Percentiles rank a stretch among this genome's conserved stretches.
Conservation (phyloP, 2,888 invertebrate genomes). For the Anagyrus pseudococci region DNA sequence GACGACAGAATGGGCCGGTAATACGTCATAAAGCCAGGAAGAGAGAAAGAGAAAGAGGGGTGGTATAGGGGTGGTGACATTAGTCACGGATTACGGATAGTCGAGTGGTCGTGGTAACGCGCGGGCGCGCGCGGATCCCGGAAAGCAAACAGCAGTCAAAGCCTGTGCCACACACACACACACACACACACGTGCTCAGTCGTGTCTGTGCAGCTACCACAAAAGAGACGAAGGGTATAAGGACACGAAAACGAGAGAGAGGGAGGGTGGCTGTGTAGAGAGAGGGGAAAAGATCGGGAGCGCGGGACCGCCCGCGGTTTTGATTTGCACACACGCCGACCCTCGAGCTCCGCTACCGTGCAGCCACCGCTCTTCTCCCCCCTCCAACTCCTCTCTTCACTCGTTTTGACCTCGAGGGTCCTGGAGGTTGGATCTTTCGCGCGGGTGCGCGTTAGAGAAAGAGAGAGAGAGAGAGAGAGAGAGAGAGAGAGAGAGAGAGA, state of each 20-base stretch:
- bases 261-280: background rate
- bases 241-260: conserved; percentile 1
- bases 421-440: background rate
- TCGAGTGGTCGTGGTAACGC: too few species aligned
- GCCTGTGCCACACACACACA: background rate
- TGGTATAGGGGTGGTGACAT: background rate
- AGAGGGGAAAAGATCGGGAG: background rate
- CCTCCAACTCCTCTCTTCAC: too few species aligned
- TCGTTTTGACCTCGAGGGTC: too few species aligned
- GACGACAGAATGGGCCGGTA: conserved; percentile 6
- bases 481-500: too few species aligned
- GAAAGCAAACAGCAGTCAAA: background rate
- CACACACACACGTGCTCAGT: background rate
- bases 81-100: background rate
- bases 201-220: background rate
- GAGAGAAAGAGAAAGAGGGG: background rate
- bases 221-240: too few species aligned
- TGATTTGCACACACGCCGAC: conserved; percentile 37
- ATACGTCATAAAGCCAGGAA: conserved; percentile 9
- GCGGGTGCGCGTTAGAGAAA: background rate
- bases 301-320: conserved; percentile 38
- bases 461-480: too few species aligned
- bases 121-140: background rate
- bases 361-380: background rate
- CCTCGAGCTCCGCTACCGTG: conserved; percentile 11